phyloP scores from a whole-genome alignment of 2,113 vertebrate species.

The Alosa alosa region DNA sequence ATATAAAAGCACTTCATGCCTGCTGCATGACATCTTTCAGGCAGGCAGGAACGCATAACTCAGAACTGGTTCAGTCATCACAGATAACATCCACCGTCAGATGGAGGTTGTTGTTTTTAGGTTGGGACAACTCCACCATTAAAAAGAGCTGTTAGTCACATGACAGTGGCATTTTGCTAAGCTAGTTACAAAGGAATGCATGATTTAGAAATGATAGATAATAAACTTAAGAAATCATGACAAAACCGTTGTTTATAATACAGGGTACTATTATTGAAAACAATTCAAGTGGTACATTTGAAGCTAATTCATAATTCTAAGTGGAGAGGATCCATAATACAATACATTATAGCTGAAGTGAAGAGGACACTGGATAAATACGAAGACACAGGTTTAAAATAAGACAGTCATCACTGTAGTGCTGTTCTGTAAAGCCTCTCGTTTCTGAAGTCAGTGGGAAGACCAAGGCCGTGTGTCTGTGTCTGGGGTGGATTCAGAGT shows the following conservation, averaged over 20 bases:
- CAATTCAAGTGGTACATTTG: not conserved
- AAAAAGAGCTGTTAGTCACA: slow-evolving; percentile 18
- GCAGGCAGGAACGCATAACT: not conserved
- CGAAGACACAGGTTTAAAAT: slow-evolving; percentile 30
- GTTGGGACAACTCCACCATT: slow-evolving; percentile 25
- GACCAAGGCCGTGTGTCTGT: not conserved
- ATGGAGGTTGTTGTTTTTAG: not conserved
- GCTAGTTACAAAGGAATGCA: slow-evolving; percentile 35
- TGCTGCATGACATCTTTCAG: not conserved
- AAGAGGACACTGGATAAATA: slow-evolving; percentile 47
- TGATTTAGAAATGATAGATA: slow-evolving; percentile 17
- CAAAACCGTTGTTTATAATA: slow-evolving; percentile 32
- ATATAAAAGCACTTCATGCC: not conserved
- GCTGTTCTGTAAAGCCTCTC: slow-evolving; percentile 24
- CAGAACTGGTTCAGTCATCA: not conserved
- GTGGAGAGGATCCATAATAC: not conserved
- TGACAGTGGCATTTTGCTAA: slow-evolving; percentile 24
- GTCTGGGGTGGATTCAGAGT: not conserved
- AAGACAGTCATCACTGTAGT: slow-evolving; percentile 41
- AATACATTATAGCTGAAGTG: slow-evolving; percentile 34
- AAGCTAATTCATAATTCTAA: slow-evolving; percentile 18
- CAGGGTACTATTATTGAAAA: not conserved
- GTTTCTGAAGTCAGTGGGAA: not conserved
- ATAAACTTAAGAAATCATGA: slow-evolving; percentile 27
- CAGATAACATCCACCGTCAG: not conserved